Evolutionary conservation across 2,888 invertebrate species (phyloP).

Genomic region (Synanthedon andrenaeformis): DNA sequence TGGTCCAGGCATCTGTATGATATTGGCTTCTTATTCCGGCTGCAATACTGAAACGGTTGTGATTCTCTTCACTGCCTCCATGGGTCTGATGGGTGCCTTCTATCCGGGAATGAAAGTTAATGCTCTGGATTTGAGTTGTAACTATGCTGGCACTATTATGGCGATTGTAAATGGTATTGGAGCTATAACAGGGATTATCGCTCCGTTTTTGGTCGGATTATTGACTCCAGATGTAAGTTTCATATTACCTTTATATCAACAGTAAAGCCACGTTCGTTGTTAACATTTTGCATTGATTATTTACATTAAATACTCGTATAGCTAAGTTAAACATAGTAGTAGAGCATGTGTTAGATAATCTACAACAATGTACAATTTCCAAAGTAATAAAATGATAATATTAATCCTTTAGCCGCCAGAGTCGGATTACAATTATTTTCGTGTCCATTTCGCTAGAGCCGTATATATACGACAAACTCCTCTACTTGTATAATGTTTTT

Average conservation of each 20-base stretch:
- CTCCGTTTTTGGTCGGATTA: constrained; percentile 75
- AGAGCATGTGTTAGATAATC: too few species aligned
- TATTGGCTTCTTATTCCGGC: constrained; percentile 77
- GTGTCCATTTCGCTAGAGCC: too few species aligned
- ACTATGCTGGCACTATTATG: constrained; percentile 77
- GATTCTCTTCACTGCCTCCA: constrained; percentile 73
- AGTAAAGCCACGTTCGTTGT: background rate
- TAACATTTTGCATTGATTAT: background rate
- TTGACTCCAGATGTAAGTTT: constrained; percentile 74
- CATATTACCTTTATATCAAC: background rate
- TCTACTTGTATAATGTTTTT: too few species aligned
- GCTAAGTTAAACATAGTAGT: too few species aligned
- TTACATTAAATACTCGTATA: too few species aligned
- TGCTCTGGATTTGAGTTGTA: constrained; percentile 75
- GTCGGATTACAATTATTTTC: too few species aligned
- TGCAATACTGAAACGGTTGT: constrained; percentile 73
- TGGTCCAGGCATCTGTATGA: constrained; percentile 76
- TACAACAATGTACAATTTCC: too few species aligned
- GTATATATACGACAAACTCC: too few species aligned
- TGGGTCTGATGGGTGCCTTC: constrained; percentile 79
- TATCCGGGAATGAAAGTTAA: constrained; percentile 79
- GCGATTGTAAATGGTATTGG: constrained; percentile 79
- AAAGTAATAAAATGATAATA: too few species aligned
- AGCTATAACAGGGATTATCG: constrained; percentile 77
- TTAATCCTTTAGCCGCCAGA: too few species aligned